Percentiles rank a stretch among this genome's conserved stretches.
These are phyloP conservation scores for Stegana nigrithorax DNA, from an alignment of 2,888 invertebrate genomes.

Conservation along the genomic window DNA sequence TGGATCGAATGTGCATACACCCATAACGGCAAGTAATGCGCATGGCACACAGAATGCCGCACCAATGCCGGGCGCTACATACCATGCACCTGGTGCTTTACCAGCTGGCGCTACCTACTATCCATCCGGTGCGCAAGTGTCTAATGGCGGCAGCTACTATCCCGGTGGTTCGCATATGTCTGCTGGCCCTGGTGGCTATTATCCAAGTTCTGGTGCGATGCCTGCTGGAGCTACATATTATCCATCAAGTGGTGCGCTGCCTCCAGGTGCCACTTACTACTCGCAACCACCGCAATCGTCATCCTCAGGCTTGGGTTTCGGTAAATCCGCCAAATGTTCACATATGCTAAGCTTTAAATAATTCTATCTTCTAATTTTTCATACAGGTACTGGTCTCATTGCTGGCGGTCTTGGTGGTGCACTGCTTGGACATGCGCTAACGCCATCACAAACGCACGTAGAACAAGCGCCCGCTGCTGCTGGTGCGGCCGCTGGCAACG, in stretches of 20 bases:
- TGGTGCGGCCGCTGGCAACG: conserved; percentile 49
- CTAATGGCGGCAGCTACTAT: conserved; percentile 47
- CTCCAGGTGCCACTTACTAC: conserved; percentile 46
- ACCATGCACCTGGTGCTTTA: conserved; percentile 40
- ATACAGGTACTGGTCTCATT: conserved; percentile 62
- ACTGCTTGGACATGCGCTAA: conserved; percentile 62
- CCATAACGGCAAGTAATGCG: conserved; percentile 53
- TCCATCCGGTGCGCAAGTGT: conserved; percentile 38
- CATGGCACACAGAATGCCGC: conserved; percentile 51
- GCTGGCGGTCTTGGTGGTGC: conserved; percentile 67
- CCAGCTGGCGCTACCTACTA: conserved; percentile 47
- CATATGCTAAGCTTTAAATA: neutral
- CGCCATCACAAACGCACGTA: conserved; percentile 56
- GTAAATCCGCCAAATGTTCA: too few relatives aligned
- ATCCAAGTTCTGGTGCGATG: too few relatives aligned
- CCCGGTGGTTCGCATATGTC: conserved; percentile 43
- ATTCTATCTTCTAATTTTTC: neutral
- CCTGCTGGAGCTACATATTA: conserved; percentile 42
- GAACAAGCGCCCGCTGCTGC: conserved; percentile 47
- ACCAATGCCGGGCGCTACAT: conserved; percentile 44
- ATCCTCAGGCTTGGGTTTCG: conserved; percentile 64
- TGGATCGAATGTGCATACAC: conserved; percentile 50
- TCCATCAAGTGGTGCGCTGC: conserved; percentile 33
- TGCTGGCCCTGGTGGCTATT: conserved; percentile 20
- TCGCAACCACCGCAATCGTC: conserved; percentile 60